Conservation (phyloP, 92 coral and sea anemone species). For the Palythoa grandis region DNA sequence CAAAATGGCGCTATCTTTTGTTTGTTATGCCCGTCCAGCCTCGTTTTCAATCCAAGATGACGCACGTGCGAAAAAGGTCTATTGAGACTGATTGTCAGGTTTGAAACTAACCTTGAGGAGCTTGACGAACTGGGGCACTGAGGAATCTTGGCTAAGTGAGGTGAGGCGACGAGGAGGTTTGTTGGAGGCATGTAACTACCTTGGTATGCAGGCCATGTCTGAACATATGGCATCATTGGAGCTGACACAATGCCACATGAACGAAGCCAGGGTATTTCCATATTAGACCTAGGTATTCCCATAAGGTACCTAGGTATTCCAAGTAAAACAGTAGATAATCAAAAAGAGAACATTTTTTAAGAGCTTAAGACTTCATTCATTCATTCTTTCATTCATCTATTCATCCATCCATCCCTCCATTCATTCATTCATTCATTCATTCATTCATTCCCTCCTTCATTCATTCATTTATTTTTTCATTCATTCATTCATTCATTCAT, state of each 20-base stretch:
- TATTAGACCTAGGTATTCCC: not conserved
- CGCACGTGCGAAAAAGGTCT: too few relatives aligned
- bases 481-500: too few relatives aligned
- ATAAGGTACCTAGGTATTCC: not conserved
- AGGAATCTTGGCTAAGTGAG: conserved; percentile 26
- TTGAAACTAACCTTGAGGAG: conserved; percentile 17
- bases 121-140: conserved; percentile 30
- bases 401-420: too few relatives aligned
- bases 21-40: too few relatives aligned
- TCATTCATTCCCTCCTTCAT: too few relatives aligned
- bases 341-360: not conserved
- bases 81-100: too few relatives aligned
- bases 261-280: not conserved
- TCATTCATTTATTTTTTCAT: too few relatives aligned
- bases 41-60: too few relatives aligned
- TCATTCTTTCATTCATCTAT: too few relatives aligned
- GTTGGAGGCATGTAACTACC: conserved; percentile 12
- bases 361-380: too few relatives aligned
- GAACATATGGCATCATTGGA: conserved; percentile 18
- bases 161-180: conserved; percentile 34
- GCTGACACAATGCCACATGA: conserved; percentile 3
- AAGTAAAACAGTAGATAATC: not conserved
- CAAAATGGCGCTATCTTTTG: too few relatives aligned
- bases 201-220: conserved; percentile 17
- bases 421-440: not conserved